Percentiles rank a stretch among this genome's conserved stretches.
Evolutionary conservation across 2,888 invertebrate genomes (phyloP).

Genomic region (Troides aeacus): DNA sequence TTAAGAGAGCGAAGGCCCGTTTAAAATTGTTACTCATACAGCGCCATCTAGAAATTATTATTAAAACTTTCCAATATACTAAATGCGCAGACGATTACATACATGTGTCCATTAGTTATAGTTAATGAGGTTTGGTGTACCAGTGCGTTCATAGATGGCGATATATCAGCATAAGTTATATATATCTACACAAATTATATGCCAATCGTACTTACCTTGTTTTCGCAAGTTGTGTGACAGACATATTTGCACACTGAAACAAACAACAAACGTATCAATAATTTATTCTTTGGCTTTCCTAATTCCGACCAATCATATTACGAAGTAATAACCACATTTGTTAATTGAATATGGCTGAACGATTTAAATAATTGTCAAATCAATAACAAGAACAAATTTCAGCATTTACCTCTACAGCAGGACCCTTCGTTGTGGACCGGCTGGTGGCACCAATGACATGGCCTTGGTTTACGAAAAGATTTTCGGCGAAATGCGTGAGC

Average conservation of each 20-base stretch:
- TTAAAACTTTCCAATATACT: not conserved
- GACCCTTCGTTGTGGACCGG: constrained; percentile 87
- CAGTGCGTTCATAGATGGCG: constrained; percentile 29
- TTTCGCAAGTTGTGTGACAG: constrained; percentile 88
- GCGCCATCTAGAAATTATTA: constrained; percentile 26
- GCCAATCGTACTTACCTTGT: constrained; percentile 81
- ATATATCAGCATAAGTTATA: not conserved
- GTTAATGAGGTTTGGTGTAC: constrained; percentile 7
- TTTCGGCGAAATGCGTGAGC: constrained; percentile 88
- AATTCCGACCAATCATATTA: no score
- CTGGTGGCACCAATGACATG: constrained; percentile 89
- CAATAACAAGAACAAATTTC: not conserved
- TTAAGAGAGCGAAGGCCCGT: not conserved
- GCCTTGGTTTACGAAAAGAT: constrained; percentile 86
- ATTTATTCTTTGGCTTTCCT: not conserved
- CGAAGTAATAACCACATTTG: no score
- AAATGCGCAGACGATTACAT: constrained; percentile 23
- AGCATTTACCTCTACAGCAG: constrained; percentile 85
- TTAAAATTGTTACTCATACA: not conserved
- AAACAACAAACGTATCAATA: constrained; percentile 42
- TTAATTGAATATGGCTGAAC: no score
- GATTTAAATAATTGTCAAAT: not conserved
- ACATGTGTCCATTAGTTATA: constrained; percentile 1
- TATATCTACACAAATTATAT: not conserved
- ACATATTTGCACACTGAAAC: constrained; percentile 91